A percentile compares a stretch with the other conserved stretches of the same genome.
Conservation (phyloP, 1,140 invertebrate genomes). For the Drosophila busckii region DNA sequence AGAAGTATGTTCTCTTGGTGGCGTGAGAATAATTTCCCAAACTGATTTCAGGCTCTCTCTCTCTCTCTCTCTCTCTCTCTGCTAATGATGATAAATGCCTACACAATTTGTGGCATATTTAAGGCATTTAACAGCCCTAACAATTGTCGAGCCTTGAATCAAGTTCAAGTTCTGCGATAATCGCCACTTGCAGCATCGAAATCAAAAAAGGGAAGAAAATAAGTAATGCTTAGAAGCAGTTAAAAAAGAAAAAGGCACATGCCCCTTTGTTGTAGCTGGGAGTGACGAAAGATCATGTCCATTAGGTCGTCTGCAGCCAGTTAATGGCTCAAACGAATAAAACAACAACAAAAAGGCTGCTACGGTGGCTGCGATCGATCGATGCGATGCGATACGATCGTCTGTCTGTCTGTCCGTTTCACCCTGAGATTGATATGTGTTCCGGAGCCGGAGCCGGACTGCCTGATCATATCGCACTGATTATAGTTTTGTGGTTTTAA, state of each 20-base stretch:
- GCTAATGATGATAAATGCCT: conserved; percentile 60
- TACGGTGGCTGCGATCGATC: conserved; percentile 34
- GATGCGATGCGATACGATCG: not conserved
- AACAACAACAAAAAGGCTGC: conserved; percentile 25
- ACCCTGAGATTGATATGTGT: conserved; percentile 64
- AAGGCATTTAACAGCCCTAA: conserved; percentile 32
- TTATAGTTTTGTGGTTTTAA: conserved; percentile 74
- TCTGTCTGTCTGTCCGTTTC: conserved; percentile 14
- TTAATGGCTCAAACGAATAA: conserved; percentile 51
- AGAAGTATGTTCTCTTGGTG: conserved; percentile 29
- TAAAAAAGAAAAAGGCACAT: conserved; percentile 38
- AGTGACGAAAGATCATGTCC: conserved; percentile 73
- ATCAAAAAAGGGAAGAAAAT: conserved; percentile 12
- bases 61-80: not conserved
- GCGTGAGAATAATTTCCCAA: conserved; percentile 22
- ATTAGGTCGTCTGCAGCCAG: conserved; percentile 67
- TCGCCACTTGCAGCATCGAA: conserved; percentile 17
- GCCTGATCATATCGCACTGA: conserved; percentile 70
- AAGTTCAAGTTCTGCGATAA: no score
- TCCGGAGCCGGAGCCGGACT: conserved; percentile 23
- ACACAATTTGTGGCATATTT: conserved; percentile 61
- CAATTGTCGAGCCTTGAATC: conserved; percentile 5
- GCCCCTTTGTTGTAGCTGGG: conserved; percentile 47
- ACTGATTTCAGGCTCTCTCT: conserved; percentile 9
- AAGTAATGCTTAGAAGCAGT: conserved; percentile 16